Evolutionary conservation across 2,113 vertebrate genomes (phyloP), one percentile per base, ranked within the genome.

Genomic region (Ammodytes marinus): DNA sequence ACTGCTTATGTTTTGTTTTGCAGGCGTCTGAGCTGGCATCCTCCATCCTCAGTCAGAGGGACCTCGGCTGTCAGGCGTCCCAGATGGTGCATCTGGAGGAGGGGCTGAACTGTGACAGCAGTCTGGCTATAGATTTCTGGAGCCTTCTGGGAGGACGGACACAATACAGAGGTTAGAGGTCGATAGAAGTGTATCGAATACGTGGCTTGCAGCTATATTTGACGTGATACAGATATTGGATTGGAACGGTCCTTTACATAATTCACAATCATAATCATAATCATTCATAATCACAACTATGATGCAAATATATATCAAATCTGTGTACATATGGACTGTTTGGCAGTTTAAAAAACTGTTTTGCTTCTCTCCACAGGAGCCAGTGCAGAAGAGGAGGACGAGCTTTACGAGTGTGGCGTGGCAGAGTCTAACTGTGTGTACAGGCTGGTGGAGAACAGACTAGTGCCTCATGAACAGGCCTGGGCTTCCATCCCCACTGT

Each of bases 401-500:
- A 96, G 82, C 75, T 83, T 8, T 96, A 90, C 45, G 96, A 96
- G 80, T 35, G 47, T 0, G 94, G 92, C 0, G 89, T 96, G 85
- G 93, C 92, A 68, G 95, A 96, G 85, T 95, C 96, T 0, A 96
- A 96, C 93, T 95, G 95, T 71, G 92, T 94, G n/a, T 96, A 95
- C 88, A 85, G 75, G 17, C 92, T 96, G 81, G 79, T 92, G 88
- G 95, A 93, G 53, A 93, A 95, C 88, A 83, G 91, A 40, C 93
- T 96, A 78, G 90, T 95, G 37, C 95, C 95, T 35, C 93, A 92
- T 5, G 95, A 95, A 39, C 87, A 91, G 70, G 92, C 89, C 85
- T 96, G 95, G 96, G 95, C 95, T 47, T 87, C 89, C 9, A 70
- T 92, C 19, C 95, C 95, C 59, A 73, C 84, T n/a, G 11, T 86